phyloP scores from a whole-genome alignment of 2,113 vertebrate genomes.

The Varanus salvator region DNA sequence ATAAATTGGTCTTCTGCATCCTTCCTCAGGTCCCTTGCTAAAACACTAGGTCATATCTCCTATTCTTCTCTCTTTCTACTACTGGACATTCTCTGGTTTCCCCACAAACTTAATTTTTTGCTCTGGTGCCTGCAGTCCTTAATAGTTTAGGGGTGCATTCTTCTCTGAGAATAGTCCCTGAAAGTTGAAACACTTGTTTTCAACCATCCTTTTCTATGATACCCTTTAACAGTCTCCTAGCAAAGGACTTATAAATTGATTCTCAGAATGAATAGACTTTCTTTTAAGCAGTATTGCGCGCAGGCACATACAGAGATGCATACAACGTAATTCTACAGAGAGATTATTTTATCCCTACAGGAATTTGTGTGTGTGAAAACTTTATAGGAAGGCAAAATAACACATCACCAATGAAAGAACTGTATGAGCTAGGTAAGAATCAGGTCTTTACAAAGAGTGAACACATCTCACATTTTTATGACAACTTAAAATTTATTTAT shows the following conservation, averaged over 20 bases:
- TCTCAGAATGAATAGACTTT: slow-evolving; percentile 7
- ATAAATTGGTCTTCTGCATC: neutral
- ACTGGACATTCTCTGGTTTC: neutral
- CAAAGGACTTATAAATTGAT: neutral
- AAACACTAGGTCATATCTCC: neutral
- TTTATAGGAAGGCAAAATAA: neutral
- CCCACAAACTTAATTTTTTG: neutral
- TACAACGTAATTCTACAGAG: neutral
- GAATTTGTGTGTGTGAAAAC: neutral
- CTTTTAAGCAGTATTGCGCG: neutral
- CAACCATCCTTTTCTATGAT: neutral
- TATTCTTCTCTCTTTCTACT: neutral
- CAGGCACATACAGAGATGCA: neutral
- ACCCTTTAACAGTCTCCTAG: neutral
- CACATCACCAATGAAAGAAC: slow-evolving; percentile 27
- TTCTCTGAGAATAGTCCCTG: neutral
- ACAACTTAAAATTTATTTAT: too few species aligned
- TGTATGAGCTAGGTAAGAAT: slow-evolving; percentile 39
- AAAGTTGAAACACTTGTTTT: neutral
- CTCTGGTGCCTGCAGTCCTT: neutral
- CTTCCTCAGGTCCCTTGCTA: neutral
- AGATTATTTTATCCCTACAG: slow-evolving; percentile 23
- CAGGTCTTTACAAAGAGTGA: slow-evolving; percentile 34
- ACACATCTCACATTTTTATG: slow-evolving; percentile 43
- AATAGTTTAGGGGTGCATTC: neutral